Percentiles rank a stretch among this genome's conserved stretches.
These are phyloP conservation scores for Hedya salicella DNA, from an alignment of 2,888 invertebrate genomes.

Conservation along the genomic window DNA sequence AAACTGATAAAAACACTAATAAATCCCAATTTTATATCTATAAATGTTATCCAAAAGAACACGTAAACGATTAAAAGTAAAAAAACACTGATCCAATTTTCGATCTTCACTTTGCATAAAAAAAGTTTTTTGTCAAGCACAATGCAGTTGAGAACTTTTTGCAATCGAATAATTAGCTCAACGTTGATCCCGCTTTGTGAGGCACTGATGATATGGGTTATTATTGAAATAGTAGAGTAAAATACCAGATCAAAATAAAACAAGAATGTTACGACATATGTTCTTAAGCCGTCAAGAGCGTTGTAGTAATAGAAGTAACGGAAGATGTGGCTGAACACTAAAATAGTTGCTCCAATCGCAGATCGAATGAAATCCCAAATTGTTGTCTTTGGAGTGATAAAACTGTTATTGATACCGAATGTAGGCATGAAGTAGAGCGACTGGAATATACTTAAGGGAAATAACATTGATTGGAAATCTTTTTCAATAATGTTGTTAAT, in stretches of 20 bases:
- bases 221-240: background rate
- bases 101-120: background rate
- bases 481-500: conserved; percentile 7
- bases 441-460: background rate
- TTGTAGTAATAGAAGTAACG: background rate
- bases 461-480: background rate
- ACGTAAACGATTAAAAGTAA: background rate
- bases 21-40: background rate
- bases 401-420: background rate
- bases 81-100: background rate
- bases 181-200: background rate
- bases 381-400: background rate
- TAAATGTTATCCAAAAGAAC: background rate
- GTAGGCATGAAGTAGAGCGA: background rate
- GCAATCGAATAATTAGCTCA: background rate
- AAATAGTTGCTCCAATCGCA: background rate
- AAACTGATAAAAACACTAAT: background rate
- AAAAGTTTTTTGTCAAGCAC: background rate
- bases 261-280: background rate
- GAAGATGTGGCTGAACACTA: background rate
- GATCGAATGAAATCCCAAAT: background rate
- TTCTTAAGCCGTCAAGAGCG: background rate
- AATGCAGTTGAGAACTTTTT: background rate
- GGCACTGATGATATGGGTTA: background rate
- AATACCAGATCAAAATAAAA: background rate